Percentiles rank a stretch among this genome's conserved stretches.
These are phyloP conservation scores for Drosophila nannoptera DNA, from an alignment of 1,140 invertebrate genomes.

Conservation along the genomic window DNA sequence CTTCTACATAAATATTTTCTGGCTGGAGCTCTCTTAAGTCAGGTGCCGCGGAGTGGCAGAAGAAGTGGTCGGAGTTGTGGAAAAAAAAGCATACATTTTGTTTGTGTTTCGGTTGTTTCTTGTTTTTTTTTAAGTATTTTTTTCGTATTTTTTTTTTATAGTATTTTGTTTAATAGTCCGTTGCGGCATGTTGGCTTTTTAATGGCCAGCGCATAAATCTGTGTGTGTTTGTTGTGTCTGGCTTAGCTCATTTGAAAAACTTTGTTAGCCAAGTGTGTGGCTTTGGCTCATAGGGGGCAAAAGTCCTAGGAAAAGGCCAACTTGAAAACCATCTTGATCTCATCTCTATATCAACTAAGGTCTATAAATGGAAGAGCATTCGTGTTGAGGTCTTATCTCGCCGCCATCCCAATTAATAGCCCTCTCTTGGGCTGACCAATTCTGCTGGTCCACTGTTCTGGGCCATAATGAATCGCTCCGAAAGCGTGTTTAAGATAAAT, in stretches of 20 bases:
- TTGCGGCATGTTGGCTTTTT: slow-evolving; percentile 55
- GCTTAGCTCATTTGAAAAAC: slow-evolving; percentile 60
- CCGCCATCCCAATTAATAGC: neutral
- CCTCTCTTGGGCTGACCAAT: slow-evolving; percentile 5
- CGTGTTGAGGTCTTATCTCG: neutral
- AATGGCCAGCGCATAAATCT: slow-evolving; percentile 62
- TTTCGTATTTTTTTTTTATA: slow-evolving; percentile 7
- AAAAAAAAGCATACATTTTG: slow-evolving; percentile 70
- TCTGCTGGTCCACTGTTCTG: slow-evolving; percentile 28
- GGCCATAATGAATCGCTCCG: slow-evolving; percentile 36
- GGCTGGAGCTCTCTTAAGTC: slow-evolving; percentile 67
- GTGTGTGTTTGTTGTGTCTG: slow-evolving; percentile 25
- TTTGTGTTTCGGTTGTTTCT: slow-evolving; percentile 25
- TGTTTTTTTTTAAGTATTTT: neutral
- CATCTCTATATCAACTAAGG: too few relatives aligned
- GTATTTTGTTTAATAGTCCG: slow-evolving; percentile 47
- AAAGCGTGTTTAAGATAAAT: slow-evolving; percentile 19
- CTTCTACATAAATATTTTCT: slow-evolving; percentile 31
- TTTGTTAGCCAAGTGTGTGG: slow-evolving; percentile 50
- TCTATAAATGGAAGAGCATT: neutral
- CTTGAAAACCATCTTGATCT: too few relatives aligned
- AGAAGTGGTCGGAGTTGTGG: neutral
- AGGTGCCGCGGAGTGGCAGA: slow-evolving; percentile 50
- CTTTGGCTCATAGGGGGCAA: slow-evolving; percentile 16
- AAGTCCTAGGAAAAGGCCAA: too few relatives aligned